phyloP scores from a whole-genome alignment of 2,888 invertebrate species.

The Brenthis daphne region DNA sequence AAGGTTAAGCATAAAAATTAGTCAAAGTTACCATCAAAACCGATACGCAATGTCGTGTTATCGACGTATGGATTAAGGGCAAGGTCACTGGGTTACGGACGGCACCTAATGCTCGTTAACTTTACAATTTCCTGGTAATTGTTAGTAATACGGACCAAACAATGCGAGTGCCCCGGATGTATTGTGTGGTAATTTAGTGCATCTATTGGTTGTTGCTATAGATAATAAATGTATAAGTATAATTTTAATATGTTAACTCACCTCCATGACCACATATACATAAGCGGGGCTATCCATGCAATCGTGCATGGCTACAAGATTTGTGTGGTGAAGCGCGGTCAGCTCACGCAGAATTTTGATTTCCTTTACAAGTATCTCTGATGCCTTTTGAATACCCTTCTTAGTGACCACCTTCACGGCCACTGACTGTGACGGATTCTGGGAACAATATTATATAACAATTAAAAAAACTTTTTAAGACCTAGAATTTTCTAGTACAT shows the following conservation, averaged over 20 bases:
- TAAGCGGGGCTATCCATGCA: slow-evolving; percentile 98
- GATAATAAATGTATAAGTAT: not conserved
- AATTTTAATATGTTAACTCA: slow-evolving; percentile 69
- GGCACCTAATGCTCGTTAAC: slow-evolving; percentile 48
- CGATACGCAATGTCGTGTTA: slow-evolving; percentile 41
- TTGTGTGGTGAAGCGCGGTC: slow-evolving; percentile 98
- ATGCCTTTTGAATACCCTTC: slow-evolving; percentile 98
- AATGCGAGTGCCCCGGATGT: slow-evolving; percentile 37
- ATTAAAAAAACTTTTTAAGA: not conserved
- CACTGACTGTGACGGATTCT: slow-evolving; percentile 94
- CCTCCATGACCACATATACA: slow-evolving; percentile 99
- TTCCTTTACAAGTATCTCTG: slow-evolving; percentile 98
- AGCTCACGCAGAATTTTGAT: slow-evolving; percentile 99
- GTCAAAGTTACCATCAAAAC: not conserved
- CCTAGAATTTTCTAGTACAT: too few relatives aligned
- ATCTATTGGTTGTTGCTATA: not conserved
- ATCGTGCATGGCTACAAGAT: slow-evolving; percentile 98
- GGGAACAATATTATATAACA: slow-evolving; percentile 41
- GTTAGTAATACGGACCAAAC: slow-evolving; percentile 45
- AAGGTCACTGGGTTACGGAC: slow-evolving; percentile 64
- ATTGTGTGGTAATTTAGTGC: slow-evolving; percentile 47
- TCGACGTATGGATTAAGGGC: slow-evolving; percentile 58
- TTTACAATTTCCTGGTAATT: slow-evolving; percentile 56
- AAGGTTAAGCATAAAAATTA: not conserved
- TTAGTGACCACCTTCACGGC: slow-evolving; percentile 99